These are phyloP conservation scores for Oreochromis spilurus DNA, from an alignment of 2,113 vertebrate genomes.

Conservation along the genomic window DNA sequence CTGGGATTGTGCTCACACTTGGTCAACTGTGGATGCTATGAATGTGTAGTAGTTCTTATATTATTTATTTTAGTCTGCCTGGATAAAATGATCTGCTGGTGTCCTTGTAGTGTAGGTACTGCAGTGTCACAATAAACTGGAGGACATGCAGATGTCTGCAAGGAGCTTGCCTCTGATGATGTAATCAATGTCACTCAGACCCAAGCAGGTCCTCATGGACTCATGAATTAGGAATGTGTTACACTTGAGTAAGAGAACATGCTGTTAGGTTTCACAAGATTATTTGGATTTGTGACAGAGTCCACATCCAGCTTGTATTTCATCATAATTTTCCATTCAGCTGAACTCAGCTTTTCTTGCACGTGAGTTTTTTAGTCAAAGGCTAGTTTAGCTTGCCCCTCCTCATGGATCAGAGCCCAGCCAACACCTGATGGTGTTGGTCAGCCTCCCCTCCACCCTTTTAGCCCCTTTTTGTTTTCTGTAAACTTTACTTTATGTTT, in stretches of 20 bases:
- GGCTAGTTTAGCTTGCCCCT: background rate
- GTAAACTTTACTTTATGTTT: background rate
- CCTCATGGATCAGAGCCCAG: conserved; percentile 25
- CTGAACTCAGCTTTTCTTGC: background rate
- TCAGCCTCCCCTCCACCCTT: background rate
- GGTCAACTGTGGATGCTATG: background rate
- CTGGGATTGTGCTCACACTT: background rate
- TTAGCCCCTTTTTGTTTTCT: conserved; percentile 1
- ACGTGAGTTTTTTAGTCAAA: background rate
- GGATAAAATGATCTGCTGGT: background rate
- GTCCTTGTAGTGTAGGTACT: background rate
- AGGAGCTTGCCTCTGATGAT: background rate
- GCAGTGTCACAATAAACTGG: background rate
- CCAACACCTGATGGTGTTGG: background rate
- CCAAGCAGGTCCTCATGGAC: fast-evolving
- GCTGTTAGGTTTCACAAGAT: background rate
- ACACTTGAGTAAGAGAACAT: background rate
- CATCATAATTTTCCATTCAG: background rate
- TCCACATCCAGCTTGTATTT: background rate
- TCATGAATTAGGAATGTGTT: background rate
- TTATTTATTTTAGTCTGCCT: background rate
- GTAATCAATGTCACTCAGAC: background rate
- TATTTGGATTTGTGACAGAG: background rate
- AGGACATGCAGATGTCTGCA: background rate
- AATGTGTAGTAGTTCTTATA: background rate